phyloP scores from a whole-genome alignment of 2,113 vertebrate genomes.

The Serinus canaria region DNA sequence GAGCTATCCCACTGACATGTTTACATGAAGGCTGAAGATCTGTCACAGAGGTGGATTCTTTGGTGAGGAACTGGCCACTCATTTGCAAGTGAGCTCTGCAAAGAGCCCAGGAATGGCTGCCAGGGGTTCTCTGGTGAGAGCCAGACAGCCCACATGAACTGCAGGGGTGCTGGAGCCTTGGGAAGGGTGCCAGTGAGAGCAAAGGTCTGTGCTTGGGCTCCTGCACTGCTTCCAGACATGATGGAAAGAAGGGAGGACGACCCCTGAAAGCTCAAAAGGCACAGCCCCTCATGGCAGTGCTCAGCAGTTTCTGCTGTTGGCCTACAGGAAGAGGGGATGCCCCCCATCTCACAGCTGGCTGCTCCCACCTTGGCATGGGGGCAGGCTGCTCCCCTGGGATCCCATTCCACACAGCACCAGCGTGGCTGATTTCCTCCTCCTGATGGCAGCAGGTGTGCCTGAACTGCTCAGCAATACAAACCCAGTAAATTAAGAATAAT shows the following conservation, averaged over 20 bases:
- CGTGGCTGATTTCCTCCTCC: not conserved
- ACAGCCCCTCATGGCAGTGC: not conserved
- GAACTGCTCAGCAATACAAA: not conserved
- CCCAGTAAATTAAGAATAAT: not conserved
- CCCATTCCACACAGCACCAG: rapidly evolving
- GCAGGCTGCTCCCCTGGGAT: not conserved
- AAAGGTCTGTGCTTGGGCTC: not conserved
- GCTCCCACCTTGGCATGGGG: not conserved
- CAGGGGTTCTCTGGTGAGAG: not conserved
- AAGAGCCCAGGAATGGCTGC: not conserved
- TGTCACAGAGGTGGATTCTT: not conserved
- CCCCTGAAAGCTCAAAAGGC: not conserved
- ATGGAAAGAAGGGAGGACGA: not conserved
- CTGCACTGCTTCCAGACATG: rapidly evolving
- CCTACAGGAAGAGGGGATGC: not conserved
- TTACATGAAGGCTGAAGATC: not conserved
- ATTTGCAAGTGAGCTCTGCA: rapidly evolving
- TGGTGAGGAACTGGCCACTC: not conserved
- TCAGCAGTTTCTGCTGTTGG: rapidly evolving
- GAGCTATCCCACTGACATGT: not conserved
- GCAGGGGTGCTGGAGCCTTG: not conserved
- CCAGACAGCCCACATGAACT: rapidly evolving
- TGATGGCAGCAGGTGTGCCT: not conserved
- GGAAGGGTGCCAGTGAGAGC: not conserved
- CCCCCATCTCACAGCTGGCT: not conserved